These are phyloP conservation scores for Vanacampus margaritifer DNA, from an alignment of 2,113 vertebrate species.

Conservation along the genomic window DNA sequence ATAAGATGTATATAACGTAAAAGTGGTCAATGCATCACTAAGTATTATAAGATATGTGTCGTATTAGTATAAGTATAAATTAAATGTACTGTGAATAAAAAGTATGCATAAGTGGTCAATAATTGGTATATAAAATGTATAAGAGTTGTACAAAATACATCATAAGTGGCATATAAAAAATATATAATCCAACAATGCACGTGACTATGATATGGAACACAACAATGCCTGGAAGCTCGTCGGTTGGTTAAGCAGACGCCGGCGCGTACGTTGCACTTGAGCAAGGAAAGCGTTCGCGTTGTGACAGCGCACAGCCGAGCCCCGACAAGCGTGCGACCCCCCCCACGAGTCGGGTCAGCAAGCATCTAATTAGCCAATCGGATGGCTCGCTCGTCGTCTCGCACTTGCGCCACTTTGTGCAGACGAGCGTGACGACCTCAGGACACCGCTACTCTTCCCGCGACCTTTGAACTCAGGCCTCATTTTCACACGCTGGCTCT, in stretches of 20 bases:
- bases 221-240: neutral
- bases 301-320: neutral
- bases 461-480: neutral
- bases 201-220: too few relatives aligned
- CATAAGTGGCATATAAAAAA: too few relatives aligned
- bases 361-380: neutral
- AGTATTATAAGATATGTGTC: too few relatives aligned
- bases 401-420: neutral
- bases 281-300: neutral
- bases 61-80: too few relatives aligned
- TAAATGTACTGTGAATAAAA: too few relatives aligned
- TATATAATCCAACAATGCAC: too few relatives aligned
- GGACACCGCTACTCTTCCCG: neutral
- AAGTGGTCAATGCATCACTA: too few relatives aligned
- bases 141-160: too few relatives aligned
- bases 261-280: neutral
- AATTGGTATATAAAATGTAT: too few relatives aligned
- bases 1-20: too few relatives aligned
- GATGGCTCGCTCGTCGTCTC: neutral
- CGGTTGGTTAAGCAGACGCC: neutral
- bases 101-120: too few relatives aligned
- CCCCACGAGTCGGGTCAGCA: neutral
- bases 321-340: neutral
- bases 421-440: neutral
- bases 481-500: conserved; percentile 1